phyloP scores from a whole-genome alignment of 2,888 invertebrate species.

The Drosophila mettleri region DNA sequence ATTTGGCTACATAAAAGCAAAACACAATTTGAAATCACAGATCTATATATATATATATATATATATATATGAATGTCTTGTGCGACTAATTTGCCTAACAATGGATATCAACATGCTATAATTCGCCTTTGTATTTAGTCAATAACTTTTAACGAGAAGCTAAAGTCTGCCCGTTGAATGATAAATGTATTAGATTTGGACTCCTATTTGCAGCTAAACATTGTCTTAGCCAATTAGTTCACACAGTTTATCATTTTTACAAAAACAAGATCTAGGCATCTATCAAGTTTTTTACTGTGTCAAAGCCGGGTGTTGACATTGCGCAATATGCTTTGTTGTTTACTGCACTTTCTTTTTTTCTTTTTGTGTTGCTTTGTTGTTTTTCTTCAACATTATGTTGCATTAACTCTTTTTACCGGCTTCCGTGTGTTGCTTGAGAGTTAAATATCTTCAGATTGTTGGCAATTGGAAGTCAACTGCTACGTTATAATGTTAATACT shows the following conservation, averaged over 20 bases:
- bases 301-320: constrained; percentile 21
- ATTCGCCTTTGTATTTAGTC: constrained; percentile 60
- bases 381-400: neutral
- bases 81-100: constrained; percentile 68
- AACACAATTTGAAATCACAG: constrained; percentile 23
- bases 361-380: neutral
- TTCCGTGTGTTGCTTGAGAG: constrained; percentile 44
- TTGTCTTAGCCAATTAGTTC: constrained; percentile 49
- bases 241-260: constrained; percentile 62
- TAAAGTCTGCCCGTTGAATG: constrained; percentile 34
- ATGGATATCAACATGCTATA: constrained; percentile 62
- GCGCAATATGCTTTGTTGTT: constrained; percentile 26
- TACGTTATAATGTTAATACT: constrained; percentile 28
- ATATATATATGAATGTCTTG: constrained; percentile 14
- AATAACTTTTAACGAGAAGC: constrained; percentile 45
- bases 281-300: constrained; percentile 1
- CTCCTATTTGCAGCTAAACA: neutral
- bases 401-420: constrained; percentile 14
- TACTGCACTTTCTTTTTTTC: constrained; percentile 41
- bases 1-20: constrained; percentile 24
- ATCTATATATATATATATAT: constrained; percentile 13
- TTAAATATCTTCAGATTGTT: constrained; percentile 36
- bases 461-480: constrained; percentile 13
- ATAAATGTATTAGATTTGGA: constrained; percentile 41
- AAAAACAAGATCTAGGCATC: constrained; percentile 16